phyloP scores from a whole-genome alignment of 2,888 invertebrate species.

The Hyposoter dolosus region DNA sequence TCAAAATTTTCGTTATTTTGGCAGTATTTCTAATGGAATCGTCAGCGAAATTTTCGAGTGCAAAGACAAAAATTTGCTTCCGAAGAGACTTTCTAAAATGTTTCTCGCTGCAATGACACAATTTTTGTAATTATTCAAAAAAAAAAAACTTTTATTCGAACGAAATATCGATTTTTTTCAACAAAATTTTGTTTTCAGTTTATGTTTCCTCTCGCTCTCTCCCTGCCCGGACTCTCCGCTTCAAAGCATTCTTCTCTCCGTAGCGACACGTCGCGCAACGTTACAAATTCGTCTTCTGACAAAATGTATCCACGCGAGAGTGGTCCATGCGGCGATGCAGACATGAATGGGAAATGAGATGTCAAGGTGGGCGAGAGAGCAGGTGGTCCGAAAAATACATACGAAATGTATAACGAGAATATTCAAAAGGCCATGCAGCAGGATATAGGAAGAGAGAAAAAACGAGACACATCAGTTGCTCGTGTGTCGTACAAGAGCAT shows the following conservation, averaged over 20 bases:
- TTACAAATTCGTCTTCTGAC: conserved; percentile 60
- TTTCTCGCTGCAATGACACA: too few relatives aligned
- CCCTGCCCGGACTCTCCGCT: neutral
- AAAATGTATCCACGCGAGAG: conserved; percentile 42
- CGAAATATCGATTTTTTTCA: too few relatives aligned
- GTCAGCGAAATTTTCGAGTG: too few relatives aligned
- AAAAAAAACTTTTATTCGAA: too few relatives aligned
- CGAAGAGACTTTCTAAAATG: too few relatives aligned
- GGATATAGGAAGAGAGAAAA: neutral
- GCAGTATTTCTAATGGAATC: too few relatives aligned
- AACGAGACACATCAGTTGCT: conserved; percentile 38
- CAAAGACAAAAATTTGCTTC: too few relatives aligned
- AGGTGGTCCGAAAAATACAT: conserved; percentile 75
- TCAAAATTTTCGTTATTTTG: too few relatives aligned
- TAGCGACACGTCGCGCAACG: neutral
- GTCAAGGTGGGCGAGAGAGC: conserved; percentile 72
- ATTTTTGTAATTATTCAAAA: too few relatives aligned
- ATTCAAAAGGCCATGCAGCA: conserved; percentile 10
- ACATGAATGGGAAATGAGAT: conserved; percentile 66
- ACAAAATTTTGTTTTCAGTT: too few relatives aligned
- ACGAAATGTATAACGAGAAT: conserved; percentile 28
- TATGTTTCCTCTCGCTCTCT: conserved; percentile 4
- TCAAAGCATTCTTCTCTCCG: neutral
- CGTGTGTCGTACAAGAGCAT: conserved; percentile 60
- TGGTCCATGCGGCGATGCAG: conserved; percentile 32